Conservation (phyloP, 1,140 invertebrate genomes). For the Uloborus diversus region DNA sequence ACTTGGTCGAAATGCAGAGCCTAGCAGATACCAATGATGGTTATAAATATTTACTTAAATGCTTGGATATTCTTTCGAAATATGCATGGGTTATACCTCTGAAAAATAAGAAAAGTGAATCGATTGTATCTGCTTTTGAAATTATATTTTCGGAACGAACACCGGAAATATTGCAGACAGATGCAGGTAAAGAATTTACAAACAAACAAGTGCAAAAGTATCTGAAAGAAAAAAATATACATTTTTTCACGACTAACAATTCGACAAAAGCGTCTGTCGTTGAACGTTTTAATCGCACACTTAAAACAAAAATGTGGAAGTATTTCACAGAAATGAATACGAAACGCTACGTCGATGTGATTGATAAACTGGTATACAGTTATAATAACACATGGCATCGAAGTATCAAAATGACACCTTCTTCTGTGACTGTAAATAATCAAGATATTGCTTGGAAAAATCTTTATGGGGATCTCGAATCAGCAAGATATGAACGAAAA, state of each 20-base stretch:
- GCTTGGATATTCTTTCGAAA: too few relatives aligned
- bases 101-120: too few relatives aligned
- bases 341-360: slow-evolving; percentile 64
- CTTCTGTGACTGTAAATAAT: slow-evolving; percentile 63
- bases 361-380: slow-evolving; percentile 63
- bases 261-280: slow-evolving; percentile 66
- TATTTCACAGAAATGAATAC: slow-evolving; percentile 65
- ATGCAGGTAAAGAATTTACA: slow-evolving; percentile 46
- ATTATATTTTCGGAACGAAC: too few relatives aligned
- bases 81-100: too few relatives aligned
- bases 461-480: too few relatives aligned
- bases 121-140: too few relatives aligned
- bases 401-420: slow-evolving; percentile 65
- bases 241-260: slow-evolving; percentile 66
- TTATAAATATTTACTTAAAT: too few relatives aligned
- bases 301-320: slow-evolving; percentile 66
- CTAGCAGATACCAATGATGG: too few relatives aligned
- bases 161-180: too few relatives aligned
- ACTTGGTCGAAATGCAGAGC: too few relatives aligned
- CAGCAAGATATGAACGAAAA: too few relatives aligned
- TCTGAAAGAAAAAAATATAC: slow-evolving; percentile 63
- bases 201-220: slow-evolving; percentile 60
- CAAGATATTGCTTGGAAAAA: neutral
- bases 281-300: slow-evolving; percentile 67
- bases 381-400: slow-evolving; percentile 67